Evolutionary conservation across 1,140 invertebrate genomes (phyloP).

Genomic region (Ganaspis sp.): DNA sequence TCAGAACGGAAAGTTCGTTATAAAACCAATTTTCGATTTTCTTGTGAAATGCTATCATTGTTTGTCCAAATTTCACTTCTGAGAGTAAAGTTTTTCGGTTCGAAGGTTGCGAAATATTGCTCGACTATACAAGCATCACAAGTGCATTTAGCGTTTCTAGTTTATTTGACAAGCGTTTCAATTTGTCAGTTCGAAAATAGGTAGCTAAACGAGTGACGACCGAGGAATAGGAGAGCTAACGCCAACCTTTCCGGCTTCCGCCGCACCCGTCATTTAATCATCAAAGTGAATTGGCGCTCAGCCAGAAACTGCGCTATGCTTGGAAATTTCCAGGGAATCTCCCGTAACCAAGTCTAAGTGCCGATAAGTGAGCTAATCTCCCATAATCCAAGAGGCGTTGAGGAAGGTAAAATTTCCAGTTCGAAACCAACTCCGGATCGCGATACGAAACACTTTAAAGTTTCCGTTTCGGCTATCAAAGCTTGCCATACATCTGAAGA

Average conservation of each 20-base stretch:
- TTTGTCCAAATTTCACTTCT: no score
- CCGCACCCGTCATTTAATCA: slow-evolving; percentile 1
- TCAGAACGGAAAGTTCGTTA: not conserved
- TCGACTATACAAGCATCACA: not conserved
- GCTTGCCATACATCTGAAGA: not conserved
- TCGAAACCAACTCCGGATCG: not conserved
- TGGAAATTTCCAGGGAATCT: not conserved
- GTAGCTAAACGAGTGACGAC: not conserved
- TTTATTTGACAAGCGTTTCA: not conserved
- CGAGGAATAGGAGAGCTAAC: not conserved
- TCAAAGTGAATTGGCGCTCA: slow-evolving; percentile 19
- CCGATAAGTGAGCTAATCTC: not conserved
- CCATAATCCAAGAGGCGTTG: not conserved
- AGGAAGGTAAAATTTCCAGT: not conserved
- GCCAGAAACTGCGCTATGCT: slow-evolving; percentile 3
- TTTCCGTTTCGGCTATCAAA: not conserved
- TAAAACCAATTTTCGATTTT: no score
- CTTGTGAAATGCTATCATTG: no score
- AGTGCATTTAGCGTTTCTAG: not conserved
- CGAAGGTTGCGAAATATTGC: no score
- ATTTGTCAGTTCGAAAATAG: not conserved
- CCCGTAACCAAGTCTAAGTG: not conserved
- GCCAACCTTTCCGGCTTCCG: not conserved
- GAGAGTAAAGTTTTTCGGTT: not conserved
- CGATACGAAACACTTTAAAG: not conserved